Conservation (phyloP, 2,797 vertebrate species). For the Distichodus sexfasciatus region DNA sequence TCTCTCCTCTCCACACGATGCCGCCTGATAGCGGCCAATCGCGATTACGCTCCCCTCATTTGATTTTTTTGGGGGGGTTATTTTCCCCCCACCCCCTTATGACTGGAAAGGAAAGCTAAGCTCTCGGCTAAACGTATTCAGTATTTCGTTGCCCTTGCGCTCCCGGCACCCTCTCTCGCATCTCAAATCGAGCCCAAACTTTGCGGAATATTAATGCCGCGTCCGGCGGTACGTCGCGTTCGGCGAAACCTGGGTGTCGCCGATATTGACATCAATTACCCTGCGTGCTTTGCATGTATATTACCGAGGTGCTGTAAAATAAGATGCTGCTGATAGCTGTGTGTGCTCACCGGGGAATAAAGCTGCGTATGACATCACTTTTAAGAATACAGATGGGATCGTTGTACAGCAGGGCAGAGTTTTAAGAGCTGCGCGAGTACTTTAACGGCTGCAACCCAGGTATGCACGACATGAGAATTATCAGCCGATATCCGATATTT, state of each 20-base stretch:
- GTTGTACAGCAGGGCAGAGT: neutral
- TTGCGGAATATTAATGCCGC: conserved; percentile 7
- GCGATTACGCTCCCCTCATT: conserved; percentile 36
- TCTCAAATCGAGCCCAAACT: conserved; percentile 18
- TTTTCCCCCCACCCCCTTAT: no score
- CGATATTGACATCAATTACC: conserved; percentile 5
- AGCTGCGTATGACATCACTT: neutral
- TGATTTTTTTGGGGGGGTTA: conserved; percentile 33
- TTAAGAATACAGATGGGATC: neutral
- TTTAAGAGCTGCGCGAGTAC: neutral
- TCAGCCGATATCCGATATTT: no score
- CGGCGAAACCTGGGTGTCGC: neutral
- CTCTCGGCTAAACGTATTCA: conserved; percentile 34
- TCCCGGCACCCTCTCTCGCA: conserved; percentile 2
- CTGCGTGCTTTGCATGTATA: conserved; percentile 7
- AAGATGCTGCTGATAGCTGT: conserved; percentile 6
- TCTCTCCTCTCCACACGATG: conserved; percentile 39
- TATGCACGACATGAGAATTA: no score
- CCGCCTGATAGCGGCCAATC: conserved; percentile 36
- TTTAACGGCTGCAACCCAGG: neutral
- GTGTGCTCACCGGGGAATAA: neutral
- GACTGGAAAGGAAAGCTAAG: no score
- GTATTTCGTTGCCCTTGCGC: conserved; percentile 34
- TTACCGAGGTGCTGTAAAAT: neutral
- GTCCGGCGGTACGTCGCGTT: neutral